Base-by-base conservation (phyloP, 2,888 invertebrate species). In the Drosophila prostipennis region DNA sequence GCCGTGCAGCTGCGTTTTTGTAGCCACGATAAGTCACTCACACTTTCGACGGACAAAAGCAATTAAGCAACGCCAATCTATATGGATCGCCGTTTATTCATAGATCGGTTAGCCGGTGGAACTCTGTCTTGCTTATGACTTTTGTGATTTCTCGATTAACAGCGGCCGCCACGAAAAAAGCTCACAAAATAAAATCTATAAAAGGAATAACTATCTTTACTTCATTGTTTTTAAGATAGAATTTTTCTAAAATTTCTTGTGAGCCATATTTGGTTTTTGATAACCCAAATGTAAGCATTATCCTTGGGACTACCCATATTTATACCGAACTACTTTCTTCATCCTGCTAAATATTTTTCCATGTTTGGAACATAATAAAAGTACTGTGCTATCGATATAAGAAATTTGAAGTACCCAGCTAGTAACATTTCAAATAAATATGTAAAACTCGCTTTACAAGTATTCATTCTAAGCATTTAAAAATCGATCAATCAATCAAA, bases 11-110 rank as follows among this genome's bases (percentile, higher is more conserved):
- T 42, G 40, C 36, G 54, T 54, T 74, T 74, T 67, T 74, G 58
- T 70, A 63, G 70, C 19, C 61, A 34, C 23, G 71, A 71, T 63
- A 65, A 55, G 19, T 40, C 65, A 29, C 65, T 48, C 65, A 42
- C 19, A 54, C 53, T 53, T 45, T 32, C 29, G 63, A 7, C 52
- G 60, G 46, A 54, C 70, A 71, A 53, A 36, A 42, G 39, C 63
- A 63, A 56, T 71, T 52, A 48, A 46, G 57, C 52, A 63, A 56
- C 37, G 71, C 46, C 51, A 48, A 49, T 59, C 60, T 60, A 60
- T 70, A 69, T 59, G 37, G 46, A 42, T 59, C 34, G 53, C n/a
- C 37, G 45, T 39, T 26, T 42, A 26, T 63, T 16, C 40, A 26
- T 29, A 58, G 46, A 60, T 19, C 46, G 46, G 46, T 40, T 36